These are phyloP conservation scores for Ophiothrix spiculata DNA, from an alignment of 35 echinoderm and acorn worm species.

Conservation along the genomic window DNA sequence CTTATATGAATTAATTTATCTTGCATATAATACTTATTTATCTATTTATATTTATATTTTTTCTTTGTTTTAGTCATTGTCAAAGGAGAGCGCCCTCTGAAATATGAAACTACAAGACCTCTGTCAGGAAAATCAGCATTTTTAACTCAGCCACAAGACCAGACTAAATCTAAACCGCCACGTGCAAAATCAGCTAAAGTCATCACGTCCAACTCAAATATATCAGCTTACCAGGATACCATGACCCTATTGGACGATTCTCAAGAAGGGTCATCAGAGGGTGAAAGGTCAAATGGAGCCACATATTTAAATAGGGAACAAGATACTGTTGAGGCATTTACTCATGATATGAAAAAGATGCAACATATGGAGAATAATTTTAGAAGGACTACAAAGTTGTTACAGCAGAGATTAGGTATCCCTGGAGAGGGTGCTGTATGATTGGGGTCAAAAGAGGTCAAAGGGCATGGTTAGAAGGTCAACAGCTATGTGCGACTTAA, in stretches of 20 bases:
- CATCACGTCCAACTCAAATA: not conserved
- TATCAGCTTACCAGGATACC: not conserved
- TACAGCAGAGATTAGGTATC: constrained; percentile 88
- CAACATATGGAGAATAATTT: constrained; percentile 86
- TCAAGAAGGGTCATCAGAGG: not conserved
- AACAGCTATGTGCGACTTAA: too few species aligned
- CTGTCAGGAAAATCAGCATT: constrained; percentile 56
- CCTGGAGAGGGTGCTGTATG: constrained; percentile 57
- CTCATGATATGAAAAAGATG: constrained; percentile 67
- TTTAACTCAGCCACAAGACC: not conserved
- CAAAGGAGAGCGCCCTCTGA: constrained; percentile 85
- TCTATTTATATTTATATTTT: too few species aligned
- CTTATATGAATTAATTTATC: too few species aligned
- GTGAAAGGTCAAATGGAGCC: constrained; percentile 8
- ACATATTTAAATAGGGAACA: not conserved
- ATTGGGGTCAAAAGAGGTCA: too few species aligned
- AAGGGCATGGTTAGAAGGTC: too few species aligned
- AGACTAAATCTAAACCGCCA: constrained; percentile 12
- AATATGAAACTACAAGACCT: constrained; percentile 93
- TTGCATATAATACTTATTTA: too few species aligned
- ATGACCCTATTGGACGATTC: not conserved
- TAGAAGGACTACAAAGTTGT: constrained; percentile 70
- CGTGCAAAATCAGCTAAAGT: constrained; percentile 68
- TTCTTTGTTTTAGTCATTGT: constrained; percentile 35
- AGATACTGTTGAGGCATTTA: constrained; percentile 32